Percentiles rank a stretch among this genome's conserved stretches.
Conservation (phyloP, 2,113 vertebrate genomes). For the Bambusicola thoracicus region DNA sequence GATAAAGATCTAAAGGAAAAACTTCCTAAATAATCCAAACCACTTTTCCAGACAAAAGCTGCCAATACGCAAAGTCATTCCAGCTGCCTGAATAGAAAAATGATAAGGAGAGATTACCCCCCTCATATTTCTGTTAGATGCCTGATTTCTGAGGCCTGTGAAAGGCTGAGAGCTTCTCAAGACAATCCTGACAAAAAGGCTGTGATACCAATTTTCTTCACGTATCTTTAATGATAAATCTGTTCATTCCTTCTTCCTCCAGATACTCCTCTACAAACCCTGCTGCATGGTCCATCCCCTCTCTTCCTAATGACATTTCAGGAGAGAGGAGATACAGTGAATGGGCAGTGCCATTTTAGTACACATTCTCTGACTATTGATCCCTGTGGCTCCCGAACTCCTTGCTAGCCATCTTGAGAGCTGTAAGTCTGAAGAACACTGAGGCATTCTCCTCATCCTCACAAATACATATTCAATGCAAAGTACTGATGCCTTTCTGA, state of each 20-base stretch:
- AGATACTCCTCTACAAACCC: not conserved
- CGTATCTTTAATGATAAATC: not conserved
- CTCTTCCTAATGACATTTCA: not conserved
- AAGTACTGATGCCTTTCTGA: rapidly evolving
- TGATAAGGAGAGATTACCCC: not conserved
- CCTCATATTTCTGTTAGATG: not conserved
- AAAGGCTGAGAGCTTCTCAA: not conserved
- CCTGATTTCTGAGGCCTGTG: not conserved
- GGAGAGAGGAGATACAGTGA: not conserved
- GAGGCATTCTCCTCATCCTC: not conserved
- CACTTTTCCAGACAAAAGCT: constrained; percentile 3
- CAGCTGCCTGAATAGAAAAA: not conserved
- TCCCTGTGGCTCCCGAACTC: not conserved
- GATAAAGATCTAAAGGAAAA: constrained; percentile 34
- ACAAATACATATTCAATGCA: rapidly evolving
- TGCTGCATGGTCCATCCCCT: not conserved
- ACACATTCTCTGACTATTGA: not conserved
- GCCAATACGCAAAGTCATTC: not conserved
- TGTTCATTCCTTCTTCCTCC: not conserved
- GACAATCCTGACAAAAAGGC: not conserved
- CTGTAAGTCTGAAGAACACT: not conserved
- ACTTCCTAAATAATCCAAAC: not conserved
- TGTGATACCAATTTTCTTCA: not conserved
- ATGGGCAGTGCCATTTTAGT: not conserved
- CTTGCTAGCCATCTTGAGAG: not conserved